phyloP scores from a whole-genome alignment of 2,888 invertebrate species.

The Metacarcinus magister region DNA sequence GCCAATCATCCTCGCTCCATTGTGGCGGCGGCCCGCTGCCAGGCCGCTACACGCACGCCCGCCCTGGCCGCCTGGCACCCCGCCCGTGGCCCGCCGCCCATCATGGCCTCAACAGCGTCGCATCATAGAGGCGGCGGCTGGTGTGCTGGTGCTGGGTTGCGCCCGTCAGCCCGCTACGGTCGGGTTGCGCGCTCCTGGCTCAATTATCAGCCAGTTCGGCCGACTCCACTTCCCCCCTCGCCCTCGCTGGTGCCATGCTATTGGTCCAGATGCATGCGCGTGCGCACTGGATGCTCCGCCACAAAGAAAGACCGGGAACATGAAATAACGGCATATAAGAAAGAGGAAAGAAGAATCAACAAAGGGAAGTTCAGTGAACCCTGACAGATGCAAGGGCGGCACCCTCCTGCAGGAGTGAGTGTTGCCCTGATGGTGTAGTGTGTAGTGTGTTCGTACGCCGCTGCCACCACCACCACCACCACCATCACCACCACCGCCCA shows the following conservation, averaged over 20 bases:
- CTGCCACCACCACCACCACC: not conserved
- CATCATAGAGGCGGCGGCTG: constrained; percentile 53
- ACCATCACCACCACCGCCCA: not conserved
- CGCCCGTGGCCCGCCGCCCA: not conserved
- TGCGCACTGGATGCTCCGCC: constrained; percentile 63
- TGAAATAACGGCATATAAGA: constrained; percentile 78
- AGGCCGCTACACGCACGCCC: constrained; percentile 71
- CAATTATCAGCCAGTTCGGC: constrained; percentile 72
- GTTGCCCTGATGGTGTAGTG: not conserved
- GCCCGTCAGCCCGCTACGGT: constrained; percentile 63
- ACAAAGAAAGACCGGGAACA: constrained; percentile 72
- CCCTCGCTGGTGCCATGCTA: constrained; percentile 46
- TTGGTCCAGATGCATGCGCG: constrained; percentile 67
- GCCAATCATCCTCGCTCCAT: constrained; percentile 79
- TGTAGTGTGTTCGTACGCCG: not conserved
- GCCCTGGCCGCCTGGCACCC: constrained; percentile 58
- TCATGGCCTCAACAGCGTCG: not conserved
- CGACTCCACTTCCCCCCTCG: constrained; percentile 75
- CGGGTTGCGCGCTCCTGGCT: constrained; percentile 70
- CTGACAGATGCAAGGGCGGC: not conserved
- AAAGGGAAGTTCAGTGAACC: constrained; percentile 74
- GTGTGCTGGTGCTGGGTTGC: not conserved
- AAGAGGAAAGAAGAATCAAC: constrained; percentile 57
- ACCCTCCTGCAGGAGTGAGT: not conserved
- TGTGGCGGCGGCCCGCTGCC: constrained; percentile 72